These are phyloP conservation scores for Regulus satrapa DNA, from an alignment of 2,113 vertebrate genomes.

Conservation along the genomic window DNA sequence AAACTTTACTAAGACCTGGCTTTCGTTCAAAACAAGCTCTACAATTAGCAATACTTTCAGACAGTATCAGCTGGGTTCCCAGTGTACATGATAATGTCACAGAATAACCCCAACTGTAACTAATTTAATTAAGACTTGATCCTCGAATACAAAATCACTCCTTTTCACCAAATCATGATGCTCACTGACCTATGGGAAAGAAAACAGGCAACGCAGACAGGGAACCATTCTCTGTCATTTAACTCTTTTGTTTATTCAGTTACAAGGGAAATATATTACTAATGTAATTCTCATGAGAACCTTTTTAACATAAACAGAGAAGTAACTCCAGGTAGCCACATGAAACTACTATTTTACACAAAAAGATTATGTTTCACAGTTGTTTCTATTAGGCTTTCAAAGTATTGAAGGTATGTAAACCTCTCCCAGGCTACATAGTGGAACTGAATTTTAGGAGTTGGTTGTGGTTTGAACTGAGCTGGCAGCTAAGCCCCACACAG, in stretches of 20 bases:
- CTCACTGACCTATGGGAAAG: constrained; percentile 34
- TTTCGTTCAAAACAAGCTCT: constrained; percentile 58
- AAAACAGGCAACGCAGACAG: neutral
- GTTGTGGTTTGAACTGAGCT: neutral
- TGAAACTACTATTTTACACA: neutral
- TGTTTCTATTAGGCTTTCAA: neutral
- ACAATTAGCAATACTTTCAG: constrained; percentile 64
- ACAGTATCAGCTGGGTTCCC: constrained; percentile 51
- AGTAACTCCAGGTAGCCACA: neutral
- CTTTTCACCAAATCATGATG: constrained; percentile 42
- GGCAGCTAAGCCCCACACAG: neutral
- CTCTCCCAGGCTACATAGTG: neutral
- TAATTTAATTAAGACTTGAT: constrained; percentile 66
- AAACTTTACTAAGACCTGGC: constrained; percentile 23
- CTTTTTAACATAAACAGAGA: neutral
- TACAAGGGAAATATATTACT: neutral
- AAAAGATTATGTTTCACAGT: neutral
- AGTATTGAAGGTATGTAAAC: neutral
- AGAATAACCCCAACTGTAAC: constrained; percentile 54
- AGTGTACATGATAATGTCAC: constrained; percentile 55
- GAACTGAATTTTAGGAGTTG: neutral
- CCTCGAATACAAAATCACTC: constrained; percentile 20
- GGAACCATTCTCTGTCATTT: constrained; percentile 29
- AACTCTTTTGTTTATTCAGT: neutral
- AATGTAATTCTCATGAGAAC: constrained; percentile 16